phyloP scores from a whole-genome alignment of 2,797 vertebrate genomes.

The Coccyzus lansbergi region DNA sequence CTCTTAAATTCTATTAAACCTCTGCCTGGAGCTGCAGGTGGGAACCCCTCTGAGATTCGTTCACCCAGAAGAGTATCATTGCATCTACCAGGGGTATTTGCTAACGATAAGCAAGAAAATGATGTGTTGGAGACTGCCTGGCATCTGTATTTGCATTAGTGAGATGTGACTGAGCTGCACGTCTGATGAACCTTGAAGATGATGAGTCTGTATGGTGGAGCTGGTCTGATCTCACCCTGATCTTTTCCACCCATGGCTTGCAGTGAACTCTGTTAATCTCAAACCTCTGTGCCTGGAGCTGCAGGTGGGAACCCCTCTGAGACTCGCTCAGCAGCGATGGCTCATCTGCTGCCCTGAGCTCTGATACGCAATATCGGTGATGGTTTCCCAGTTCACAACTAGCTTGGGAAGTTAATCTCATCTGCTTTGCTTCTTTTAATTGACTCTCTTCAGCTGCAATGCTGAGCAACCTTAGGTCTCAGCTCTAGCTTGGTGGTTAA shows the following conservation, averaged over 20 bases:
- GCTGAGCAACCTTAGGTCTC: neutral
- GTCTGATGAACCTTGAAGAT: too few species aligned
- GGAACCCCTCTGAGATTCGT: neutral
- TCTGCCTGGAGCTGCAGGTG: neutral
- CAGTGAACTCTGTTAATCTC: neutral
- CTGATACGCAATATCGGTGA: rapidly evolving
- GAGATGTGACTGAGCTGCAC: too few species aligned
- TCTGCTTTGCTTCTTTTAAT: neutral
- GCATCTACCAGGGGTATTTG: too few species aligned
- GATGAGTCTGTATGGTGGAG: neutral
- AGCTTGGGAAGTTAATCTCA: neutral
- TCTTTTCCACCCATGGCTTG: neutral
- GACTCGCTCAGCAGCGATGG: neutral
- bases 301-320: neutral
- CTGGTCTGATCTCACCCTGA: neutral
- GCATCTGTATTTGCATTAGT: too few species aligned
- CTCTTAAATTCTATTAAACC: neutral
- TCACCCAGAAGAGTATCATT: too few species aligned
- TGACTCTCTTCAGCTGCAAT: neutral
- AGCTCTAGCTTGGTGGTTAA: neutral
- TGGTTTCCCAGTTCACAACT: neutral
- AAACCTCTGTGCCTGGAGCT: neutral
- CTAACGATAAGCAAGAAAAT: too few species aligned
- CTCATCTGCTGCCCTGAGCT: neutral
- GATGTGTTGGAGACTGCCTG: too few species aligned